Conservation (phyloP, 2,113 vertebrate genomes). For the Lasiurus borealis region DNA sequence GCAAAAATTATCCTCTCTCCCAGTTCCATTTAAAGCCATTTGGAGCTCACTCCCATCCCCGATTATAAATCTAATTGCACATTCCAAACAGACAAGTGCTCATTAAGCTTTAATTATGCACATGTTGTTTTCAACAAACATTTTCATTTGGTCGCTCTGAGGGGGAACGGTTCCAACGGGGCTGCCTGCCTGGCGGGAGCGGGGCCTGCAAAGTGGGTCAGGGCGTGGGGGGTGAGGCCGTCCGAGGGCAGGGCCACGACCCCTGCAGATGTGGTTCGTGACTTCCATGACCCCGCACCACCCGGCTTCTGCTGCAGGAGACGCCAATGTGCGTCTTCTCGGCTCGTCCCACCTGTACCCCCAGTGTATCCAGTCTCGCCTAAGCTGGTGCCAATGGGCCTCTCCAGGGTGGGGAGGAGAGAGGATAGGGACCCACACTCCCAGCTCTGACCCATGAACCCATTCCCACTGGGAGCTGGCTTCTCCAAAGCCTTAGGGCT, state of each 20-base stretch:
- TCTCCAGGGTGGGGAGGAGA: neutral
- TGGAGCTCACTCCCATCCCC: constrained; percentile 89
- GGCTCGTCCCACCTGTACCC: neutral
- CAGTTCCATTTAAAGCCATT: constrained; percentile 89
- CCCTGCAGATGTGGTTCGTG: neutral
- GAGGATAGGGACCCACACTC: neutral
- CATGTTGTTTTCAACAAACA: constrained; percentile 99
- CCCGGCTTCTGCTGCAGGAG: neutral
- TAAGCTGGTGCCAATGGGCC: neutral
- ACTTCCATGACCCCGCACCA: neutral
- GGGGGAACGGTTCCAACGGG: constrained; percentile 95
- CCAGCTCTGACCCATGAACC: neutral
- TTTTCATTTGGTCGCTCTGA: constrained; percentile 98
- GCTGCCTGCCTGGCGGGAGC: constrained; percentile 83
- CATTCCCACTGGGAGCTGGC: neutral
- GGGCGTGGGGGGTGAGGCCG: constrained; percentile 60
- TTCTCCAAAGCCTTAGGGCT: neutral
- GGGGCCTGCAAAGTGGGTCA: constrained; percentile 90
- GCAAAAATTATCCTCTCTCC: constrained; percentile 88
- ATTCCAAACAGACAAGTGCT: constrained; percentile 99
- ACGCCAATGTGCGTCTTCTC: neutral
- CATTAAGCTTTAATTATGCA: constrained; percentile 99
- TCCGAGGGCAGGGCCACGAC: neutral
- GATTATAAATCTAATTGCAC: constrained; percentile 99
- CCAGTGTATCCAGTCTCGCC: neutral